A percentile compares a stretch with the other conserved stretches of the same genome.
These are phyloP conservation scores for Hofmannophila pseudospretella DNA, from an alignment of 2,888 invertebrate species.

Conservation along the genomic window DNA sequence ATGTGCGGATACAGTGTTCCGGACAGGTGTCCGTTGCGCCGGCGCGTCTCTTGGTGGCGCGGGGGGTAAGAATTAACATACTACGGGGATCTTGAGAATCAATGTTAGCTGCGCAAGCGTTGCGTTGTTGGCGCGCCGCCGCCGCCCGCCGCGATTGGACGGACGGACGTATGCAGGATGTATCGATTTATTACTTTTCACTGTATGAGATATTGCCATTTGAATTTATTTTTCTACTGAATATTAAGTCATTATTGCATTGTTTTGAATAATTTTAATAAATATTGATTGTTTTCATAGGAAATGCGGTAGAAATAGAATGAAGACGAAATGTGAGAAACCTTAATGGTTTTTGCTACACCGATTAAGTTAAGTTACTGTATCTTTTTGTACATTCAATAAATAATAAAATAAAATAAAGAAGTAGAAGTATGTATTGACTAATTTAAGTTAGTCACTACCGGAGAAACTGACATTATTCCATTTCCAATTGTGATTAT, in stretches of 20 bases:
- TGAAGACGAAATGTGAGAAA: not conserved
- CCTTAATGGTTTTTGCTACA: too few species aligned
- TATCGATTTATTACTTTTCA: slow-evolving; percentile 24
- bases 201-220: not conserved
- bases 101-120: slow-evolving; percentile 10
- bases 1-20: slow-evolving; percentile 69
- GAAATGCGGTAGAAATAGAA: too few species aligned
- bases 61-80: slow-evolving; percentile 32
- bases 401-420: too few species aligned
- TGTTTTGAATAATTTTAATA: not conserved
- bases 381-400: too few species aligned
- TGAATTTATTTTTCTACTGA: slow-evolving; percentile 2
- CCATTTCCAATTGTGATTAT: too few species aligned
- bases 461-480: too few species aligned
- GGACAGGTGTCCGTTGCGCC: slow-evolving; percentile 52
- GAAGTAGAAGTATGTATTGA: too few species aligned
- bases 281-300: too few species aligned
- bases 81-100: slow-evolving; percentile 23
- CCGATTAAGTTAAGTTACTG: too few species aligned
- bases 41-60: slow-evolving; percentile 20
- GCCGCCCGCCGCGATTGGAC: slow-evolving; percentile 2
- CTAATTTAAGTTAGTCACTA: too few species aligned
- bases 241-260: not conserved
- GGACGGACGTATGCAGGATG: slow-evolving; percentile 22
- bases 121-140: slow-evolving; percentile 12